These are phyloP conservation scores for Drosophila albomicans DNA, from an alignment of 1,140 invertebrate genomes.

Conservation along the genomic window DNA sequence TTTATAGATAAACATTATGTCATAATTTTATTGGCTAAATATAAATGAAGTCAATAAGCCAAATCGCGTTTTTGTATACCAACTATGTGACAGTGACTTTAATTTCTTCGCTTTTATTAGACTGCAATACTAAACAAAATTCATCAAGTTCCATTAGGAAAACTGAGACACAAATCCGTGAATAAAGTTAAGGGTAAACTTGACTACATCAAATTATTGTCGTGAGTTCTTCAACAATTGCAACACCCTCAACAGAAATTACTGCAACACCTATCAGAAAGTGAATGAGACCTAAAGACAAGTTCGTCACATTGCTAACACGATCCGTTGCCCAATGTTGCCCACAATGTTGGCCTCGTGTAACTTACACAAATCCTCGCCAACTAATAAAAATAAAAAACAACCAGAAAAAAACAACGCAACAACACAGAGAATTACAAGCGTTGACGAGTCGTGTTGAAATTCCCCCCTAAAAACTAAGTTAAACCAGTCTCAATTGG, in stretches of 20 bases:
- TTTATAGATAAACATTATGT: no score
- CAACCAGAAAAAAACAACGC: neutral
- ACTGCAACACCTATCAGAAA: neutral
- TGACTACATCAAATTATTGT: neutral
- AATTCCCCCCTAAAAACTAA: slow-evolving; percentile 11
- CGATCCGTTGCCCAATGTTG: slow-evolving; percentile 14
- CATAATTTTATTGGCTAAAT: no score
- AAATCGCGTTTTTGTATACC: no score
- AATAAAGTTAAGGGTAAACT: neutral
- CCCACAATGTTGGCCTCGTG: slow-evolving; percentile 7
- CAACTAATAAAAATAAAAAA: neutral
- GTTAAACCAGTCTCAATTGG: slow-evolving; percentile 36
- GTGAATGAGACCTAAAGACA: neutral
- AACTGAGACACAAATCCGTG: no score
- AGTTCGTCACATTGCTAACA: neutral
- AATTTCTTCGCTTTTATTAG: no score
- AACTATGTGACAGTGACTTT: no score
- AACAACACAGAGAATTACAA: slow-evolving; percentile 9
- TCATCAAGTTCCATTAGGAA: no score
- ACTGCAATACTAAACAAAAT: no score
- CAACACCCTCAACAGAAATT: neutral
- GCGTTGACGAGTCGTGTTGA: slow-evolving; percentile 9
- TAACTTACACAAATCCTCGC: slow-evolving; percentile 20
- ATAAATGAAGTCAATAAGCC: no score
- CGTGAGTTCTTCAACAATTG: neutral